phyloP scores from a whole-genome alignment of 2,888 invertebrate genomes.

The Atethmia centrago region DNA sequence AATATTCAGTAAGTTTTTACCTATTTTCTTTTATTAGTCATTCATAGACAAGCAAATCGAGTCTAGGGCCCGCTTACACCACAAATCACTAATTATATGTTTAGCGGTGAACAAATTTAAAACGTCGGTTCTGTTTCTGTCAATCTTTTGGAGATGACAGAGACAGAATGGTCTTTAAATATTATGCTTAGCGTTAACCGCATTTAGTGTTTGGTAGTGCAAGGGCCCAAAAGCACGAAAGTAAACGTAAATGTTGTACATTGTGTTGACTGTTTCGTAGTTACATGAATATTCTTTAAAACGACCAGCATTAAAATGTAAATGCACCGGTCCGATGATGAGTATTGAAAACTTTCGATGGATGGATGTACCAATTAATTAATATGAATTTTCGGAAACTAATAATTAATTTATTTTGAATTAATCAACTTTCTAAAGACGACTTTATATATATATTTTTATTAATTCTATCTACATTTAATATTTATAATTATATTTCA shows the following conservation, averaged over 20 bases:
- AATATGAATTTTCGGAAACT: neutral
- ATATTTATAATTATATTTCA: neutral
- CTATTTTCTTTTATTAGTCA: neutral
- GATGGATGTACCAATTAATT: neutral
- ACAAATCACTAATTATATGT: neutral
- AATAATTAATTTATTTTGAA: neutral
- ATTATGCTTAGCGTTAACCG: neutral
- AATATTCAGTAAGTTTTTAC: neutral
- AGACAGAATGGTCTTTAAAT: neutral
- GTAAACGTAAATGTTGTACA: neutral
- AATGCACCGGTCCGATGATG: neutral
- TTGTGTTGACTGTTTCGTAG: neutral
- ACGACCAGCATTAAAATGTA: neutral
- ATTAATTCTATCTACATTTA: neutral
- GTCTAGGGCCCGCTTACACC: neutral
- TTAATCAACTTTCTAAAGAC: neutral
- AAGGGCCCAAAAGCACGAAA: no score
- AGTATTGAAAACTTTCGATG: neutral
- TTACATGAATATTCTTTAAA: neutral
- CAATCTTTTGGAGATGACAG: neutral
- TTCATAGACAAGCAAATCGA: neutral
- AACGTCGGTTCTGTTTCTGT: neutral
- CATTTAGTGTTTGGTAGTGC: no score
- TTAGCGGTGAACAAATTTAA: neutral
- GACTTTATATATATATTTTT: neutral